Evolutionary conservation across 2,888 invertebrate genomes (phyloP).

Genomic region (Eupithecia inturbata): DNA sequence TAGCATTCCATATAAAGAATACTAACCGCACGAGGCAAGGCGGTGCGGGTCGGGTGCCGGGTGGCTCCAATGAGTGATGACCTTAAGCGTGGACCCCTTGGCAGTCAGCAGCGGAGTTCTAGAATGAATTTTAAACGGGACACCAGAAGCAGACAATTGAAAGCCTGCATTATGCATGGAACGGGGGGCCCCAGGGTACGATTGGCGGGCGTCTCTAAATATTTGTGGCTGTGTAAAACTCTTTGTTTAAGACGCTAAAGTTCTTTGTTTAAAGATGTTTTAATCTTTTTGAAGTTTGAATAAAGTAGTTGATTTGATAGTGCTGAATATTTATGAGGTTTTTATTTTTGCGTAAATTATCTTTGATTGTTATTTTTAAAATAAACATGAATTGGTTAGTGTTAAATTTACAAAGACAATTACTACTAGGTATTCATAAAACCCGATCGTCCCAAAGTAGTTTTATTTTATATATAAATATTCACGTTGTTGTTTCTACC

Average conservation of each 20-base stretch:
- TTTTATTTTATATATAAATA: neutral
- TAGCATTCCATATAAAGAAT: too few species aligned
- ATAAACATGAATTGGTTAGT: neutral
- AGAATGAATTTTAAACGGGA: slow-evolving; percentile 69
- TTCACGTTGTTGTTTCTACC: neutral
- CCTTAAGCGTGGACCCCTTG: slow-evolving; percentile 53
- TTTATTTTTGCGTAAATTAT: neutral
- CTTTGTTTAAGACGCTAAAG: slow-evolving; percentile 38
- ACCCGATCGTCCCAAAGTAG: too few species aligned
- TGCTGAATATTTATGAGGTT: slow-evolving; percentile 22
- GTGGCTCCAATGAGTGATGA: too few species aligned
- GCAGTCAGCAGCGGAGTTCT: slow-evolving; percentile 49
- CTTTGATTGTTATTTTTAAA: neutral
- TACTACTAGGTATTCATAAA: too few species aligned
- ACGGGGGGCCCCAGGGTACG: slow-evolving; percentile 48
- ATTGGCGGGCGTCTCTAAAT: slow-evolving; percentile 57
- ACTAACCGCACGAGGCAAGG: too few species aligned
- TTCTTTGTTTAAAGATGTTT: slow-evolving; percentile 35
- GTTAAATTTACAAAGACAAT: too few species aligned
- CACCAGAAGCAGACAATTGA: slow-evolving; percentile 67
- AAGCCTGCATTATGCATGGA: slow-evolving; percentile 74
- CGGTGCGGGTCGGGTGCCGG: too few species aligned
- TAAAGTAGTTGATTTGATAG: slow-evolving; percentile 27
- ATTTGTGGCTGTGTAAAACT: slow-evolving; percentile 51
- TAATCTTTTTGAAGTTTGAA: slow-evolving; percentile 39